Base-by-base conservation (phyloP, 30 jellyfish, hydroid and myxozoan genomes). In the Hydractinia symbiolongicarpus region DNA sequence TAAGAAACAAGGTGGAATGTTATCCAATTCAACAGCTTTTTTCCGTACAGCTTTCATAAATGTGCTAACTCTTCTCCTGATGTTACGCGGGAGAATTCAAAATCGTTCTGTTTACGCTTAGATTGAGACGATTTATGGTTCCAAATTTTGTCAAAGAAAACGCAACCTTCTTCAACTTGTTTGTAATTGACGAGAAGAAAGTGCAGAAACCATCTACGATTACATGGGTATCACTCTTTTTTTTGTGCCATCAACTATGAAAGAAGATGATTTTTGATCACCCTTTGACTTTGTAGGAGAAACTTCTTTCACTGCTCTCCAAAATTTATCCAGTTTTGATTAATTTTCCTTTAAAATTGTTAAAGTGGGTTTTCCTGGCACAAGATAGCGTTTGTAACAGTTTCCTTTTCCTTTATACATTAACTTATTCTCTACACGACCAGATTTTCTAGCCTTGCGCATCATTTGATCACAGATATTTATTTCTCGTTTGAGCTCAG, bases 11-110 rank as follows among this genome's bases (percentile, higher is more conserved):
- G 86, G 73, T 56, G 95, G 85, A 16, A 85, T 9, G 85, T 85
- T 66, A 85, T 85, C 95, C 58, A 67, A 20, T 16, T 86, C 95
- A 55, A 82, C 67, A 53, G 90, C 90, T 52, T 70, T 72, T 3
- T 85, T 69, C 16, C 81, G 71, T 76, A 58, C 74, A 15, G 54
- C 55, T 54, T 83, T 72, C 69, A 3, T 58, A 58, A 58, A 16
- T 58, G 69, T 16, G 15, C 69, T 58, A 58, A 3, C 69, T 0
- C 69, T 58, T 58, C 69, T 58, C 69, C 19, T 58, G 69, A 58
- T 16, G 69, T 11, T 11, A 58, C 69, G 19, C 69, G 19, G 2
- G 69, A 58, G 69, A 58, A 58, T 11, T 11, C 69, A 11, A 11
- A 16, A 58, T 11, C 15, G 69, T 11, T 13, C 19, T 58, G 15